Base-by-base conservation (phyloP, 1,140 invertebrate genomes). In the Ceratitis capitata region DNA sequence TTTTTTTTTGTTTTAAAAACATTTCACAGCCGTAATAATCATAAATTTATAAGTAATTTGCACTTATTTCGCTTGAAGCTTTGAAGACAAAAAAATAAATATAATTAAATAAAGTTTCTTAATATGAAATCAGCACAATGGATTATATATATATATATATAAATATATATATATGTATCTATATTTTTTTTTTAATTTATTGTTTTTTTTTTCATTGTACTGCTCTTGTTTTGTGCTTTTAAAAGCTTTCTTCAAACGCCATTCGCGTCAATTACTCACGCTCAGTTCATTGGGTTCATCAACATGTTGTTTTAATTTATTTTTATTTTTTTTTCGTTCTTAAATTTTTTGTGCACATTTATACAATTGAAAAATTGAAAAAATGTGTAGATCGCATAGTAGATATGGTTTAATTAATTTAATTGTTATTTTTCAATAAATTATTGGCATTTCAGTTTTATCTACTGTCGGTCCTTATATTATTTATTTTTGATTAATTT, bases 331-430 rank as follows among this genome's bases (percentile, higher is more conserved):
- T 51, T 53, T 53, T 53, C 5, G 5, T 26, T 16, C 26, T 26
- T 23, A n/a, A n/a, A n/a, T 26, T 23, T 39, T 39, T n/a, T n/a
- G n/a, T n/a, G 64, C 14, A 23, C 39, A 45, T 39, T 47, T 69
- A 14, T 39, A 69, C n/a, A 78, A 78, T 78, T 78, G 69, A 23
- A 45, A 45, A 45, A 45, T 78, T 78, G 39, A 26, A 78, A 45
- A 45, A n/a, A 78, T 78, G n/a, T 42, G 19, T 19, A 45, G 7
- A 39, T 78, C 39, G 9, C 39, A 35, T 23, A 78, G 61, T 35
- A n/a, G n/a, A n/a, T 45, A 78, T 78, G 35, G 35, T 23, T 78
- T 78, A 45, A 78, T 78, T 45, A 78, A 78, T 78, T 78, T 78
- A 78, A 78, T 78, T 78, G 69, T 47, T 45, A 78, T 78, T 78